phyloP scores from a whole-genome alignment of 2,888 invertebrate species.

The Liopterus haemorrhoidalis region DNA sequence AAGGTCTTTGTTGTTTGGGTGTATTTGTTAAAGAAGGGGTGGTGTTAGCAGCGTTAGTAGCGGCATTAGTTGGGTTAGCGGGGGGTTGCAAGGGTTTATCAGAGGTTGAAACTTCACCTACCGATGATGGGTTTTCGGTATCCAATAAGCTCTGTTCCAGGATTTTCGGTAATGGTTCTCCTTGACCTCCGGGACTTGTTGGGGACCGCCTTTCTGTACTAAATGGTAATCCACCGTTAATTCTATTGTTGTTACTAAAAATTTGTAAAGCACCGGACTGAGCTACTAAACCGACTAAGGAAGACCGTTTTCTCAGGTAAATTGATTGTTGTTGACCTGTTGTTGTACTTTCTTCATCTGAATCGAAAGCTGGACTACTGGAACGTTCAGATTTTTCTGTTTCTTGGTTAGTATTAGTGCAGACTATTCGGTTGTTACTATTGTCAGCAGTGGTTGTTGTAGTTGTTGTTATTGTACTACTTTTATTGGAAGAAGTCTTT shows the following conservation, averaged over 20 bases:
- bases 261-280: slow-evolving; percentile 56
- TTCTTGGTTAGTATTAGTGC: slow-evolving; percentile 37
- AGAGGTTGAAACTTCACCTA: slow-evolving; percentile 42
- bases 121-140: slow-evolving; percentile 49
- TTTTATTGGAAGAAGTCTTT: slow-evolving; percentile 55
- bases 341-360: slow-evolving; percentile 81
- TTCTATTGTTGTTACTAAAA: slow-evolving; percentile 50
- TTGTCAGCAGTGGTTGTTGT: slow-evolving; percentile 46
- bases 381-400: slow-evolving; percentile 75
- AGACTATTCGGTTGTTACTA: slow-evolving; percentile 39
- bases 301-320: slow-evolving; percentile 46
- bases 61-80: slow-evolving; percentile 27
- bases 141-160: slow-evolving; percentile 60
- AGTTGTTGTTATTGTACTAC: slow-evolving; percentile 53
- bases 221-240: slow-evolving; percentile 50
- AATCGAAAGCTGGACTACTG: slow-evolving; percentile 90
- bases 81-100: slow-evolving; percentile 27
- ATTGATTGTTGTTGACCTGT: slow-evolving; percentile 34
- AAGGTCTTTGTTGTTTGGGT: slow-evolving; percentile 43
- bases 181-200: slow-evolving; percentile 43
- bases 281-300: slow-evolving; percentile 62
- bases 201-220: slow-evolving; percentile 32
- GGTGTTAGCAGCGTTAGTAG: slow-evolving; percentile 34
- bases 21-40: slow-evolving; percentile 27
- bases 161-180: slow-evolving; percentile 55